Percentiles rank a stretch among this genome's conserved stretches.
Conservation (phyloP, 2,113 vertebrate genomes). For the Colinus virginianus region DNA sequence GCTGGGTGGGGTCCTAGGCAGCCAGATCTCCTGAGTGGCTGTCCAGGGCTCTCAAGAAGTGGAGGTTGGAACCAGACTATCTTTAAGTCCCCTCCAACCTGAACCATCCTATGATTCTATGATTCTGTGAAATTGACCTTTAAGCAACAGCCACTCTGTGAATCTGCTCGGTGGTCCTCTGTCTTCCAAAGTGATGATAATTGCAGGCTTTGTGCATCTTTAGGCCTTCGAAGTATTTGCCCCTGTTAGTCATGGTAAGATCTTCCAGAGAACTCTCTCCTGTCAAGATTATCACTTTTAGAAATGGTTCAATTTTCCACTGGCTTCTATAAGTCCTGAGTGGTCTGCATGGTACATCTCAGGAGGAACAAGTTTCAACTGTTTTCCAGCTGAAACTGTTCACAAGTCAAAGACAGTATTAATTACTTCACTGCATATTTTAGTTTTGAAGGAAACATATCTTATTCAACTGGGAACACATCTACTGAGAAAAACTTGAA, state of each 20-base stretch:
- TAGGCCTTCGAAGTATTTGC: neutral
- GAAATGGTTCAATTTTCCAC: neutral
- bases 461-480: neutral
- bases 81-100: no score
- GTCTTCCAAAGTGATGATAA: rapidly evolving
- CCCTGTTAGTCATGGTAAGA: neutral
- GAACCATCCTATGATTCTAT: no score
- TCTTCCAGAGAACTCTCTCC: neutral
- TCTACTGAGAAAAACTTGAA: conserved; percentile 7
- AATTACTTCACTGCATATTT: neutral
- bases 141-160: neutral
- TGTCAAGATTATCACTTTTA: neutral
- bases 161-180: neutral
- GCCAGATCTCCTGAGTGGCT: no score
- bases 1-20: no score
- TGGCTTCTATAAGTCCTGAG: neutral
- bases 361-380: neutral
- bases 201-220: neutral
- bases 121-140: neutral
- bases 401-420: neutral
- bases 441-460: neutral
- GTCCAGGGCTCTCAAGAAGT: no score
- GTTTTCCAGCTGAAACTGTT: neutral
- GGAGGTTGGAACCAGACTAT: no score
- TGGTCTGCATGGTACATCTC: neutral